Evolutionary conservation across 2,797 vertebrate species (phyloP), one percentile per base, ranked within the genome.

Genomic region (Glossophaga mutica): DNA sequence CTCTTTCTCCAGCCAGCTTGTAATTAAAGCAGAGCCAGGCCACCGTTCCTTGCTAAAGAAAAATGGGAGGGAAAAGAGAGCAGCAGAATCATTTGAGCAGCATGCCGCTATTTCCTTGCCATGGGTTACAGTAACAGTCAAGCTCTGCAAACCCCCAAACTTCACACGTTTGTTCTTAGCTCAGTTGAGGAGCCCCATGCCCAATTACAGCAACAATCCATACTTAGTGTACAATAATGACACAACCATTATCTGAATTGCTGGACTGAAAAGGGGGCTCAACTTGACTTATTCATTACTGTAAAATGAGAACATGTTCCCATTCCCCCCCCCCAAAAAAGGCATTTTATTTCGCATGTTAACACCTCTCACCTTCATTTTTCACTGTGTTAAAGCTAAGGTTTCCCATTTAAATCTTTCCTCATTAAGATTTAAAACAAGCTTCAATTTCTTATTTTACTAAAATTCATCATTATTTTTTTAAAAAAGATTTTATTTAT

Each of bases 351-450:
- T 95, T 90, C 90, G 39, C 24, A 86, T 34, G 88, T 70, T 48
- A 89, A 79, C 39, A 95, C 59, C 21, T 96, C n/a, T 93, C 19
- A 48, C 8, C 59, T 94, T 98, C 46, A 83, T n/a, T 87, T 52
- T 84, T 90, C 39, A 95, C 16, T 74, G 22, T 79, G 50, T 62
- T 52, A 76, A 96, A 57, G 29, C 84, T 57, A 44, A 94, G 26
- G 46, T 65, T 90, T 94, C 89, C 73, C 70, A 44, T 73, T 96
- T 73, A 91, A 96, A 76, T 70, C 11, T 85, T 93, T 46, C 71
- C 55, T 96, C 77, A 68, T 32, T 79, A 48, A 42, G 52, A 59
- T 79, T 59, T 84, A 82, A 78, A 96, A 52, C 67, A 83, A 37
- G 11, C n/a, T 65, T 62, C 44, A 52, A 87, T 59, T 95, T 93